Evolutionary conservation across 1,140 invertebrate genomes (phyloP), one percentile per base, ranked within the genome.

Genomic region (Protaetia brevitarsis): DNA sequence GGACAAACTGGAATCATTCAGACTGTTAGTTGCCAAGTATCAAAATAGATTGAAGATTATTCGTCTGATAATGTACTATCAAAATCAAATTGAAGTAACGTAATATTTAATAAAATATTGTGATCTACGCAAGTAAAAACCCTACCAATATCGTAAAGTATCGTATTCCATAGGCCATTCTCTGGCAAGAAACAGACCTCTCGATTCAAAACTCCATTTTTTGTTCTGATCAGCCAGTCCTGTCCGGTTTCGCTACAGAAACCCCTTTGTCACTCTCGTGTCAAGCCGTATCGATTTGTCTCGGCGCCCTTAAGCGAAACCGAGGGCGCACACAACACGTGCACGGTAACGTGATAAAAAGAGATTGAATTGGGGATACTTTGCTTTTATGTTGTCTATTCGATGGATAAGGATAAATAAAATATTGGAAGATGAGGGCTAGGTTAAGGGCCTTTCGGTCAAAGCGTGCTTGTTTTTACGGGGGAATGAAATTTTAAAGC

Each of bases 271-370:
- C 23, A 13, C 6, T 19, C 37, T 13, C 16, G 37, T 45, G 37
- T 45, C 16, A 45, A 21, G 13, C 13, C 6, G 13, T 45, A 45
- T 45, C 37, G 37, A 45, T 45, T 45, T 21, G 13, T 19, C 23
- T 5, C 37, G 5, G 7, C 8, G 7, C n/a, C 13, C 37, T 21
- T 45, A 45, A 45, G 13, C 37, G 37, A 45, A 45, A 45, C 2
- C 13, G 37, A 45, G 16, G 37, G 37, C n/a, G 37, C 37, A 45
- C 37, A n/a, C n/a, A n/a, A n/a, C n/a, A n/a, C n/a, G n/a, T n/a
- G n/a, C n/a, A n/a, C n/a, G n/a, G 37, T 45, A 45, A 45, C 37
- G 37, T 21, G 37, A 45, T 45, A 45, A 45, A 45, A 45, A 45
- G n/a, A 45, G 37, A 45, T 45, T 45, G 37, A 45, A 45, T 45